Base-by-base conservation (phyloP, 64 coral and sea anemone genomes). In the Exaiptasia diaphana region DNA sequence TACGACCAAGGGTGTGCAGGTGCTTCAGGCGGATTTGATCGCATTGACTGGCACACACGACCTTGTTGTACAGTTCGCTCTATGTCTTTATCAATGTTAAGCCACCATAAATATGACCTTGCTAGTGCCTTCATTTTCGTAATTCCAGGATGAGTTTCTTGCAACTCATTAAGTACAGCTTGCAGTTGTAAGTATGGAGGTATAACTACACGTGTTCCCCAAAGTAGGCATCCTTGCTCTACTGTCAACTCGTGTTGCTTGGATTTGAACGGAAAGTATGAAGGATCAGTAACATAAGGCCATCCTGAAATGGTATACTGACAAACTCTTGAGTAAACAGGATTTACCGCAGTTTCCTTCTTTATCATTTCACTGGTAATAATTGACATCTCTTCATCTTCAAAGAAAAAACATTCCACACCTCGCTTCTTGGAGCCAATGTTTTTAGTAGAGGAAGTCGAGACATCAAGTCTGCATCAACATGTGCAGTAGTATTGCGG, bases 211-310 rank as follows among this genome's bases (percentile, higher is more conserved):
- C 38, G 50, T 11, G 28, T 26, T 53, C 68, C 82, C 67, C 65
- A 83, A 20, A 60, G 40, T 48, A 85, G 60, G 73, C 68, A 84
- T 15, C 69, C 82, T 48, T 62, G 53, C 33, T 85, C 38, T 9
- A 74, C 68, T 26, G 68, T 74, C 35, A 74, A 28, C 15, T 74
- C 71, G 14, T 73, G 26, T 17, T 73, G 36, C 38, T 73, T 73
- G 36, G 5, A 9, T 41, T 73, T 73, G 69, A 73, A 73, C 9
- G 38, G 23, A 7, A 27, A 18, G 6, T 43, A 43, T 73, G 20
- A 20, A 28, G 69, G 69, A 20, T 73, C 39, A 45, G 22, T 21
- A 15, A 41, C 38, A 14, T 40, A n/a, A 44, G 69, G 69, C 69
- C 69, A 73, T 5, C 69, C 69, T 12, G 12, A 45, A 3, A 73